phyloP scores from a whole-genome alignment of 2,888 invertebrate species.

The Cremastinae sp. region DNA sequence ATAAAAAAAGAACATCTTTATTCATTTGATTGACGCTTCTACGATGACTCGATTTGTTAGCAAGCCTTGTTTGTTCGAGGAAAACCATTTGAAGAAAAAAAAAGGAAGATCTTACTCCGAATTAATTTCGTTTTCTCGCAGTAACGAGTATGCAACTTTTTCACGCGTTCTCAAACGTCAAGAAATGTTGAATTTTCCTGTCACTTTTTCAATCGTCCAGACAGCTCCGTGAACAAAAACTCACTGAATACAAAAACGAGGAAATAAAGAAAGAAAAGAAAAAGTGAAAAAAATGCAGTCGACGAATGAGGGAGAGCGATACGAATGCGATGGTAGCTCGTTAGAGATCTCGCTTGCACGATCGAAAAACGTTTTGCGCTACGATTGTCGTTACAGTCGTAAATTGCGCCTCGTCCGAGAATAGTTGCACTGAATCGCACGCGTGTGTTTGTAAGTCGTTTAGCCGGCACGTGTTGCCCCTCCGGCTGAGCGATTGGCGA shows the following conservation, averaged over 20 bases:
- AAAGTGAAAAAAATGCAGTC: conserved; percentile 26
- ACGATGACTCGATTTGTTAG: too few species aligned
- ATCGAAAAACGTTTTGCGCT: conserved; percentile 49
- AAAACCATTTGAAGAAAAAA: conserved; percentile 1
- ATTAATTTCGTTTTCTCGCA: neutral
- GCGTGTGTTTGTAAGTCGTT: conserved; percentile 57
- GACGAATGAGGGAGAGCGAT: conserved; percentile 48
- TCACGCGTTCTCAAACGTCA: conserved; percentile 4
- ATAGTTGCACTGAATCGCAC: conserved; percentile 44
- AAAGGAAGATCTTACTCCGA: neutral
- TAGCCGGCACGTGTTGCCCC: conserved; percentile 66
- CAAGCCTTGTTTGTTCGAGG: neutral
- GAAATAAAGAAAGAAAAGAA: conserved; percentile 23
- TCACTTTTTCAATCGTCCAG: neutral
- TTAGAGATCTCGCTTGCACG: conserved; percentile 57
- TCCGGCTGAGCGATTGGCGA: conserved; percentile 58
- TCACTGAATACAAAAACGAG: conserved; percentile 11
- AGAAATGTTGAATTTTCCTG: conserved; percentile 11
- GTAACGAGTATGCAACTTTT: too few species aligned
- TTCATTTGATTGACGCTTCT: too few species aligned
- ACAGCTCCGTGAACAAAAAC: conserved; percentile 24
- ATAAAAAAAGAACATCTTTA: too few species aligned
- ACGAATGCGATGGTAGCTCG: conserved; percentile 54
- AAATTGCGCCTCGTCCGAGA: conserved; percentile 61
- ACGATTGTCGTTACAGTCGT: conserved; percentile 60